phyloP scores from a whole-genome alignment of 2,888 invertebrate genomes.

The Apamea monoglypha region DNA sequence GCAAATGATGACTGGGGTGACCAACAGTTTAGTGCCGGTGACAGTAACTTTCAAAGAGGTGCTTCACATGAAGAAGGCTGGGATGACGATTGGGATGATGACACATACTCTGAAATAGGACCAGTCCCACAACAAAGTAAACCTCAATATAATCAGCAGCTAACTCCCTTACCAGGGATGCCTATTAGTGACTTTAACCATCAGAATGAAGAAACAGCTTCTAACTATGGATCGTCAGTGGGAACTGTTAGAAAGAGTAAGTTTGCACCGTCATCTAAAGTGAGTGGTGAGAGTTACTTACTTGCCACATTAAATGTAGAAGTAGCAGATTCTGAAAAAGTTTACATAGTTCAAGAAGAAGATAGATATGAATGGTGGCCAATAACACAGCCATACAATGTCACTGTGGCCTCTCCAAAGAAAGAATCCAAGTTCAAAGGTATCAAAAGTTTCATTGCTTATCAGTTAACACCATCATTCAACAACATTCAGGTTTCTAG shows the following conservation, averaged over 20 bases:
- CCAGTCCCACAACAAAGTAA: slow-evolving; percentile 86
- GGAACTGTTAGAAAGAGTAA: slow-evolving; percentile 94
- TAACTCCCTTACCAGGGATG: slow-evolving; percentile 88
- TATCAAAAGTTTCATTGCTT: slow-evolving; percentile 99
- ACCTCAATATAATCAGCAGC: slow-evolving; percentile 82
- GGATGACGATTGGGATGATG: slow-evolving; percentile 97
- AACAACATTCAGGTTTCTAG: slow-evolving; percentile 98
- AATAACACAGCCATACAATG: slow-evolving; percentile 93
- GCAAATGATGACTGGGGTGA: slow-evolving; percentile 92
- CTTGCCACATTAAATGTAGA: slow-evolving; percentile 93
- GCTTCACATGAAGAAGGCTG: slow-evolving; percentile 92
- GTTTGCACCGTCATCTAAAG: slow-evolving; percentile 97
- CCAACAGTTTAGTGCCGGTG: slow-evolving; percentile 85
- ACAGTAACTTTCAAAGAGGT: slow-evolving; percentile 87
- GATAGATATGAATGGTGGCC: slow-evolving; percentile 95
- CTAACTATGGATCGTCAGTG: slow-evolving; percentile 90
- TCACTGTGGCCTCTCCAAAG: slow-evolving; percentile 98
- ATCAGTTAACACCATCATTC: slow-evolving; percentile 98
- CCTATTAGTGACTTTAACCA: slow-evolving; percentile 87
- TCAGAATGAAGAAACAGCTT: slow-evolving; percentile 88
- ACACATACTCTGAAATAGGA: slow-evolving; percentile 94
- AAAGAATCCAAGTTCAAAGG: slow-evolving; percentile 99
- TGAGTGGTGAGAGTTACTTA: slow-evolving; percentile 97
- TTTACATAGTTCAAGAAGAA: slow-evolving; percentile 93
- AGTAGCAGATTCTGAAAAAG: slow-evolving; percentile 93